Base-by-base conservation (phyloP, 2,797 vertebrate genomes). In the Gorsachius magnificus region DNA sequence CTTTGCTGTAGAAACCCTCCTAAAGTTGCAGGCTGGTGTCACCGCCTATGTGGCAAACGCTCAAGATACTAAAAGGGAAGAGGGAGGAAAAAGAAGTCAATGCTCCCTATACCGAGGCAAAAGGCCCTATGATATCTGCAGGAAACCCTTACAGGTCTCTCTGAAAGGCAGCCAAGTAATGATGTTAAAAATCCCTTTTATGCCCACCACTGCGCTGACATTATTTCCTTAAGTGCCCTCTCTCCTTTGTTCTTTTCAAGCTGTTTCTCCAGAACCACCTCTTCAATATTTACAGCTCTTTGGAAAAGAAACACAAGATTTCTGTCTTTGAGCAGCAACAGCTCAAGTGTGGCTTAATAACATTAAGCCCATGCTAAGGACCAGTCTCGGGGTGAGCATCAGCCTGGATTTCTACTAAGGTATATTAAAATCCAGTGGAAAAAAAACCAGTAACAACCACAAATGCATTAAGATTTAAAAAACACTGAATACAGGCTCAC, bases 211-310 rank as follows among this genome's bases (percentile, higher is more conserved):
- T 61, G 87, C 15, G 54, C 63, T 79, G 86, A 79, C 58, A 79
- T 76, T 61, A 75, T 85, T 93, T 90, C 85, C 58, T 93, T 57
- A 92, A 94, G 50, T 65, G 72, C 19, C 41, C 51, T 86, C 65
- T 85, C 33, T 64, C 48, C 57, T 68, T 82, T 85, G 29, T 54
- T 93, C 61, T 89, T 89, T 93, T 78, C 43, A 50, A 54, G 54
- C 20, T 71, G 12, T 72, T 93, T 95, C 51, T 88, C 43, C 79
- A 86, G 82, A 66, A 54, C 53, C 69, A 81, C 54, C 46, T 86
- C 89, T 91, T 68, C 72, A 72, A 51, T 94, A 95, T 81, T 93
- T 88, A 91, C 79, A 85, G 50, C 26, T 89, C 65, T 78, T 93
- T 5, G 36, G 50, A 69, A 93, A 90, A 69, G 76, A 90, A 94